Conservation (phyloP, 1,140 invertebrate species). For the Metopolophium dirhodum region DNA sequence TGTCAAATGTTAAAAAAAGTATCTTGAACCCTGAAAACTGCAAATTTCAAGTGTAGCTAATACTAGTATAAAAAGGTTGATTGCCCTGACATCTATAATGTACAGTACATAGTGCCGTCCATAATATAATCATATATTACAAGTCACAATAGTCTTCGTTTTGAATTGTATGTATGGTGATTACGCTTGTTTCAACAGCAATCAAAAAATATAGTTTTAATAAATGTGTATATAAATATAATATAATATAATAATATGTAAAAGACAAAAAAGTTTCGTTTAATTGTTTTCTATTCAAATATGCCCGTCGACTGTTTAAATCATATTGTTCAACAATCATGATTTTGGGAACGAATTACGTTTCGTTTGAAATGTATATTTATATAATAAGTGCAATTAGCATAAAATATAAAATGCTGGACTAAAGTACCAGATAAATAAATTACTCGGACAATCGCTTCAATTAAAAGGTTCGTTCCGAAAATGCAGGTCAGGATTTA, state of each 20-base stretch:
- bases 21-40: background rate
- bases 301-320: background rate
- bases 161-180: background rate
- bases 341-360: background rate
- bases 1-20: background rate
- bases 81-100: too few species aligned
- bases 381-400: background rate
- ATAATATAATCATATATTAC: background rate
- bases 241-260: background rate
- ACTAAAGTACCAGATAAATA: background rate
- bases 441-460: background rate
- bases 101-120: background rate
- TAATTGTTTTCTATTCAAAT: background rate
- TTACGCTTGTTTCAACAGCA: background rate
- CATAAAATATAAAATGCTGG: background rate
- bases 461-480: background rate
- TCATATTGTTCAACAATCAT: background rate
- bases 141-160: background rate
- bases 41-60: background rate
- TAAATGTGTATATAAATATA: background rate
- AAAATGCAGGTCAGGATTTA: background rate
- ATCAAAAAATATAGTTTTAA: background rate
- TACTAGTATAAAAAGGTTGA: background rate
- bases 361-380: background rate
- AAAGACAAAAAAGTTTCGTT: background rate